Percentiles rank a stretch among this genome's conserved stretches.
These are phyloP conservation scores for Scaptomyza reducta DNA, from an alignment of 2,888 invertebrate genomes.

Conservation along the genomic window DNA sequence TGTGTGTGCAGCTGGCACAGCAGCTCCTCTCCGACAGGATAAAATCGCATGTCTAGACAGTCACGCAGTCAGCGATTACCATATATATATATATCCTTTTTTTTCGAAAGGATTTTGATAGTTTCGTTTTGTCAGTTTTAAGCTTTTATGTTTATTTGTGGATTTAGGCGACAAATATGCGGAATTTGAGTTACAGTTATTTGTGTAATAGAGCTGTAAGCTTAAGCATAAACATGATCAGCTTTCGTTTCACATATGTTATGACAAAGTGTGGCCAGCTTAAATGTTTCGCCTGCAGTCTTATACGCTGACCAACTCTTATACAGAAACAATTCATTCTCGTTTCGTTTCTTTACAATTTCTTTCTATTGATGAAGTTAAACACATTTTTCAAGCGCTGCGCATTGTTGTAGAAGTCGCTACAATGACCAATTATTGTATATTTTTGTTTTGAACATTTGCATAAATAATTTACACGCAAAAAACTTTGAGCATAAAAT, in stretches of 20 bases:
- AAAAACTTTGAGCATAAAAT: conserved; percentile 30
- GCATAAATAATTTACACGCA: conserved; percentile 67
- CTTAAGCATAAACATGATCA: background rate
- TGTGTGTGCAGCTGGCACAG: conserved; percentile 48
- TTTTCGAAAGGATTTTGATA: conserved; percentile 28
- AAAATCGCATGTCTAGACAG: conserved; percentile 72
- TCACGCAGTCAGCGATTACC: conserved; percentile 42
- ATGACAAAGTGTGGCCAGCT: background rate
- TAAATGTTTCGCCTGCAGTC: background rate
- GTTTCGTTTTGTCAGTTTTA: conserved; percentile 25
- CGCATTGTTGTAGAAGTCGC: conserved; percentile 28
- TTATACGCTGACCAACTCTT: background rate
- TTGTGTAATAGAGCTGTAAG: background rate
- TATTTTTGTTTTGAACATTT: conserved; percentile 43
- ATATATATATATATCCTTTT: conserved; percentile 16
- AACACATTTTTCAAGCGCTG: conserved; percentile 14
- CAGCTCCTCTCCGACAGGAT: conserved; percentile 46
- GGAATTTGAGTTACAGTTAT: background rate
- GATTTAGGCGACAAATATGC: conserved; percentile 16
- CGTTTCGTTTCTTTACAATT: conserved; percentile 1
- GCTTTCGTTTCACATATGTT: background rate
- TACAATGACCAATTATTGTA: conserved; percentile 49
- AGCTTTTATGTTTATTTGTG: conserved; percentile 39
- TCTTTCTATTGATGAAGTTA: background rate
- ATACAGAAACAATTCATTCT: background rate